Evolutionary conservation across 2,888 invertebrate species (phyloP), one percentile per base, ranked within the genome.

Genomic region (Parnassius apollo): DNA sequence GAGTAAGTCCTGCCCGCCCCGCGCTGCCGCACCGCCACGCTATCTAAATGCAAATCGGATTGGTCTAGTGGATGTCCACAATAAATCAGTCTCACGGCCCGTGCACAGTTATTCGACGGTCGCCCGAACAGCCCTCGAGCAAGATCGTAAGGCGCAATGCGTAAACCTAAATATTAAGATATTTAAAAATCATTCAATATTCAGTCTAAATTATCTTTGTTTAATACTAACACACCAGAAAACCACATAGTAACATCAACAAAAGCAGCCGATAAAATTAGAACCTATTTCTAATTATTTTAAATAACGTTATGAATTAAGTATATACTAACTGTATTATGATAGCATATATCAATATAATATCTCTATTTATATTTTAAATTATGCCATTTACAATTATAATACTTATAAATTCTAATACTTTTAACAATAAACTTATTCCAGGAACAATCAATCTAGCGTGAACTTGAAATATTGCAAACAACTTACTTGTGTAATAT

Each of bases 11-110:
- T 70, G 68, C 73, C 72, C 70, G 73, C 72, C 78, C 74, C 73
- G 69, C 74, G 66, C 75, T 77, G 75, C 73, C 71, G 77, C 8
- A 49, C 73, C 71, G 77, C n/a, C 8, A 13, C 75, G 84, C 88
- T 88, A 90, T 91, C 91, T 91, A 91, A 90, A 91, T 91, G 91
- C 91, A 90, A 91, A 91, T 91, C 88, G 86, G 86, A 87, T 89
- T 88, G 89, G 87, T 88, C 85, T 85, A 80, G 83, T 86, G 85
- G 88, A 87, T 85, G 88, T 85, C 81, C 81, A 78, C 85, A 82
- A 90, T 90, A 91, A 90, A 91, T 91, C 88, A 90, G 84, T 83
- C 81, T 80, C 72, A 68, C 69, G 70, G 78, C 69, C 78, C 70
- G 71, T 67, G 75, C 75, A 82, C 87, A 88, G 87, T 86, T 88